Conservation (phyloP, 2,113 vertebrate genomes). For the Enhydra lutris region DNA sequence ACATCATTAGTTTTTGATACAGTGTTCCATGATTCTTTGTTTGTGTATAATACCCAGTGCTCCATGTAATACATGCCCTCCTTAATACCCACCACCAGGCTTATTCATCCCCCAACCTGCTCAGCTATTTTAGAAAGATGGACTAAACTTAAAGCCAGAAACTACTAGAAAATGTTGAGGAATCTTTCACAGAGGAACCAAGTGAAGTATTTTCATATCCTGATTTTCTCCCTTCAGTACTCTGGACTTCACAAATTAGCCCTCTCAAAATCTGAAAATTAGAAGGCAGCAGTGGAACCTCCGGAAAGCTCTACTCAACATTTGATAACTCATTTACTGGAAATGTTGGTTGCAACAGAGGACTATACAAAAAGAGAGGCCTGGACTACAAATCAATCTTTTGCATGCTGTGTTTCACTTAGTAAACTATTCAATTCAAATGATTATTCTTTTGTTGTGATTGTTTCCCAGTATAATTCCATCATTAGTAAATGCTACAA, state of each 20-base stretch:
- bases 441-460: background rate
- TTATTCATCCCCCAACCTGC: no score
- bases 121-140: conserved; percentile 56
- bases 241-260: conserved; percentile 70
- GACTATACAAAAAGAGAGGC: conserved; percentile 68
- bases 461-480: background rate
- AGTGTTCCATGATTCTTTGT: no score
- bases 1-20: no score
- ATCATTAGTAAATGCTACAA: background rate
- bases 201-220: conserved; percentile 62
- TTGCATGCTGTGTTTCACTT: background rate
- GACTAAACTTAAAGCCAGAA: conserved; percentile 72
- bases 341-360: conserved; percentile 67
- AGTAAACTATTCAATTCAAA: background rate
- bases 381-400: background rate
- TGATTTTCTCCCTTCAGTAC: conserved; percentile 70
- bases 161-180: conserved; percentile 35
- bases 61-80: no score
- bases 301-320: conserved; percentile 36
- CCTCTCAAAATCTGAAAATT: conserved; percentile 60
- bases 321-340: conserved; percentile 61
- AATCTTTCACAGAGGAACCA: conserved; percentile 39
- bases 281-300: conserved; percentile 9
- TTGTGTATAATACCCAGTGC: no score
- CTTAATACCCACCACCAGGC: no score